Evolutionary conservation across 2,888 invertebrate species (phyloP).

Genomic region (Gymnocheta viridis): DNA sequence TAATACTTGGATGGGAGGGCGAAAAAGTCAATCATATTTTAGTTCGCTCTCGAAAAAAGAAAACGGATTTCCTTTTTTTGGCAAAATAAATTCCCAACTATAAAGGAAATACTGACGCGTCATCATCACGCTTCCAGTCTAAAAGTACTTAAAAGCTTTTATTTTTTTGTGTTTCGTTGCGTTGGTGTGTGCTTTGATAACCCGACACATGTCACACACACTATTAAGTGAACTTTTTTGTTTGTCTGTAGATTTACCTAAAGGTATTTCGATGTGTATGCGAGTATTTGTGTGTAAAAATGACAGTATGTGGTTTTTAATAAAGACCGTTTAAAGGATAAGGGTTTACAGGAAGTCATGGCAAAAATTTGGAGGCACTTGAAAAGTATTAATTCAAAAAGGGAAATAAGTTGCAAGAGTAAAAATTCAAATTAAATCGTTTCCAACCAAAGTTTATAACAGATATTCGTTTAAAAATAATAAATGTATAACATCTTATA

Average conservation of each 20-base stretch:
- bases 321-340: conserved; percentile 18
- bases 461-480: no score
- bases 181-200: conserved; percentile 17
- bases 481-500: no score
- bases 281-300: background rate
- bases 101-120: conserved; percentile 60
- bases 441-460: background rate
- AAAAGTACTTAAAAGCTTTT: conserved; percentile 64
- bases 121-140: conserved; percentile 54
- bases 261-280: background rate
- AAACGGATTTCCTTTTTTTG: conserved; percentile 48
- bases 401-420: background rate
- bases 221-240: background rate
- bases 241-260: conserved; percentile 3
- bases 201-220: conserved; percentile 57
- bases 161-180: background rate
- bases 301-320: conserved; percentile 29
- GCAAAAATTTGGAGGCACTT: conserved; percentile 12
- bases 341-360: conserved; percentile 40
- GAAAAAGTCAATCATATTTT: conserved; percentile 9
- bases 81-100: conserved; percentile 37
- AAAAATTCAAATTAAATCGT: background rate
- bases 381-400: conserved; percentile 20
- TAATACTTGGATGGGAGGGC: background rate
- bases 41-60: background rate